These are phyloP conservation scores for Coelopa pilipes DNA, from an alignment of 2,888 invertebrate species.

Conservation along the genomic window DNA sequence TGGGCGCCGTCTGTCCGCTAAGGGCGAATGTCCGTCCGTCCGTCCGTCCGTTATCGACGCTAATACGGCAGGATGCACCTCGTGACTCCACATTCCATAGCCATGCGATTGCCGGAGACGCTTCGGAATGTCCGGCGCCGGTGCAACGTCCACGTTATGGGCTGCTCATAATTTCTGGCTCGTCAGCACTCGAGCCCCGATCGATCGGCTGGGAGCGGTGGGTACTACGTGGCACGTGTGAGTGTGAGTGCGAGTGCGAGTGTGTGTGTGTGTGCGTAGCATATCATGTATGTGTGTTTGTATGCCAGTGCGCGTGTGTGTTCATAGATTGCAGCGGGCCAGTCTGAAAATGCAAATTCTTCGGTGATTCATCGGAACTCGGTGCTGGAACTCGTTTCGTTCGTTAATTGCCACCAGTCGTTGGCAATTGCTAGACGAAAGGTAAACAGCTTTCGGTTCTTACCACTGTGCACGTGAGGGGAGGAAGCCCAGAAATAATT, in stretches of 20 bases:
- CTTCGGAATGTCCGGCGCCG: constrained; percentile 5
- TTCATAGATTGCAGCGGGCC: not conserved
- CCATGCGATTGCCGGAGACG: no score
- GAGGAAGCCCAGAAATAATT: no score
- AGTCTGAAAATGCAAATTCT: constrained; percentile 35
- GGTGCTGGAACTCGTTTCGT: constrained; percentile 13
- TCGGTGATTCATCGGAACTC: constrained; percentile 26
- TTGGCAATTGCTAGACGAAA: constrained; percentile 8
- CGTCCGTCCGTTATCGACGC: no score
- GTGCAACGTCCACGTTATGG: not conserved
- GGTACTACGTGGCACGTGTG: not conserved
- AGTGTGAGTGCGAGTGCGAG: not conserved
- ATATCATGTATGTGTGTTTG: no score
- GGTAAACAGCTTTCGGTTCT: constrained; percentile 22
- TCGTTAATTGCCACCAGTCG: not conserved
- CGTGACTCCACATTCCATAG: not conserved
- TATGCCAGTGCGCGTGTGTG: not conserved
- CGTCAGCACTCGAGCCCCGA: not conserved
- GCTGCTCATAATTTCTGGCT: constrained; percentile 7
- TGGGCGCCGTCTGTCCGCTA: not conserved
- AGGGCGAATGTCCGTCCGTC: no score
- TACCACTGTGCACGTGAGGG: not conserved
- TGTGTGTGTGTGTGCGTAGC: not conserved
- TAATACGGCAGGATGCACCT: no score
- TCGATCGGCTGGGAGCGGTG: not conserved